Percentiles rank a stretch among this genome's conserved stretches.
Conservation (phyloP, 2,888 invertebrate species). For the Rhamnusium bicolor region DNA sequence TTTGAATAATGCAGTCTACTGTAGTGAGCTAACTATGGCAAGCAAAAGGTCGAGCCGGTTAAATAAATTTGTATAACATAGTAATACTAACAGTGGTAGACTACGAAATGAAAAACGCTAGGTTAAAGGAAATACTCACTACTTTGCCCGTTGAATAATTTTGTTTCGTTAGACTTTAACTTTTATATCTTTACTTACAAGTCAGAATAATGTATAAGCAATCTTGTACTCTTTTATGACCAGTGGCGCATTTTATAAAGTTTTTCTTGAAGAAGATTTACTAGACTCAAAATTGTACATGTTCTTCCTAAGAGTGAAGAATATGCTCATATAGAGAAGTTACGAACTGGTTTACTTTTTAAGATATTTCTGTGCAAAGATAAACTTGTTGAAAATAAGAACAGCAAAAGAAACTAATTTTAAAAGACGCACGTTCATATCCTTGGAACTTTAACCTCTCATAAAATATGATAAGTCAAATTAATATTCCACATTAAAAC, state of each 20-base stretch:
- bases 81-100: background rate
- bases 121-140: background rate
- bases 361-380: too few relatives aligned
- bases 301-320: background rate
- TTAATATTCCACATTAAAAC: too few relatives aligned
- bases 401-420: too few relatives aligned
- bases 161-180: background rate
- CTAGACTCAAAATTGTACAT: background rate
- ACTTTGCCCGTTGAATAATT: background rate
- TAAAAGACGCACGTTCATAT: too few relatives aligned
- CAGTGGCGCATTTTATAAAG: background rate
- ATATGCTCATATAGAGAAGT: background rate
- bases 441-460: too few relatives aligned
- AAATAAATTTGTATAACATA: background rate
- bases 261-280: background rate
- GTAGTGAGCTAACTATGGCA: background rate
- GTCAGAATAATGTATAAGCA: background rate
- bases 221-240: background rate
- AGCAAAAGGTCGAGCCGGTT: background rate
- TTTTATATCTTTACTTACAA: background rate
- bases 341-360: too few relatives aligned
- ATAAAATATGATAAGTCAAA: too few relatives aligned
- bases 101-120: background rate
- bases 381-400: too few relatives aligned
- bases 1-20: background rate